These are phyloP conservation scores for Lepidochrysops patricia DNA, from an alignment of 2,888 invertebrate species.

Conservation along the genomic window DNA sequence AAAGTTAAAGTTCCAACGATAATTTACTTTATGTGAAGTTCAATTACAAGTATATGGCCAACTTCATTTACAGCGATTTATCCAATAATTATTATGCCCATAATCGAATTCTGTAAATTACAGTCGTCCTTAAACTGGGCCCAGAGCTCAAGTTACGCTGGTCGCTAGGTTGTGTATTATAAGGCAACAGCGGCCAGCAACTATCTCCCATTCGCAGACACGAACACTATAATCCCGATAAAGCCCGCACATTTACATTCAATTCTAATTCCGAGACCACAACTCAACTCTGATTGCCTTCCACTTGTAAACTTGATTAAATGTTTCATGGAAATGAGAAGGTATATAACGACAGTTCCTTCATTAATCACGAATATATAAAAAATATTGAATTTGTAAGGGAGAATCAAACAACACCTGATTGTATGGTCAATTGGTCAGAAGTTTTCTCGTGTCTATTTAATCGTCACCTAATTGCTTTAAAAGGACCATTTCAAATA, in stretches of 20 bases:
- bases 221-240: slow-evolving; percentile 76
- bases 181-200: slow-evolving; percentile 50
- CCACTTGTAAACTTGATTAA: slow-evolving; percentile 66
- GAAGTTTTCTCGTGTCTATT: too few relatives aligned
- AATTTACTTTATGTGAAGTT: too few relatives aligned
- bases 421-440: too few relatives aligned
- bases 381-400: too few relatives aligned
- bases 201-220: slow-evolving; percentile 67
- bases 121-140: slow-evolving; percentile 1
- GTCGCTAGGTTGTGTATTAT: slow-evolving; percentile 43
- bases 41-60: too few relatives aligned
- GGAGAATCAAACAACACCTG: too few relatives aligned
- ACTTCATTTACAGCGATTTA: too few relatives aligned
- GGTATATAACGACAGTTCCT: not conserved
- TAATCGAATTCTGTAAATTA: not conserved
- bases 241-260: slow-evolving; percentile 77
- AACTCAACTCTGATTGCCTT: slow-evolving; percentile 66
- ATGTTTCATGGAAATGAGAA: slow-evolving; percentile 22
- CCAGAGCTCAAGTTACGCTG: slow-evolving; percentile 31
- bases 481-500: too few relatives aligned
- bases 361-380: too few relatives aligned
- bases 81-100: too few relatives aligned
- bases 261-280: slow-evolving; percentile 70
- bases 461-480: too few relatives aligned
- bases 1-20: too few relatives aligned